Base-by-base conservation (phyloP, 2,888 invertebrate species). In the Heliconius aoede region DNA sequence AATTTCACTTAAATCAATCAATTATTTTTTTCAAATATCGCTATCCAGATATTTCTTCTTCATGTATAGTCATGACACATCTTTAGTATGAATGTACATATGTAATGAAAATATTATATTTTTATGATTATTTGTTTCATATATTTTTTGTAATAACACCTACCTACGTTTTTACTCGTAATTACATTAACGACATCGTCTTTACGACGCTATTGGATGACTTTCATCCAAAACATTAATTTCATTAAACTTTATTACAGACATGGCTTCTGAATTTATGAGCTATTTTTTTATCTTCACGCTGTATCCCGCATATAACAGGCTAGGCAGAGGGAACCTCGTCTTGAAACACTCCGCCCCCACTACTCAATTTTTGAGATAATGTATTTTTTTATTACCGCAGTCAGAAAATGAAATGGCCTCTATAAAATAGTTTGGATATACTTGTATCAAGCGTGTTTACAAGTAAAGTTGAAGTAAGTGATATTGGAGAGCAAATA, bases 131-230 rank as follows among this genome's bases (percentile, higher is more conserved):
- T 18, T 46, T 18, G 7, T 18, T 46, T 46, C 18, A 46, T 21
- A 18, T 46, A 46, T 73, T 36, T 73, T 55, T 24, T 21, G 24
- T 65, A 40, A 26, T 58, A 65, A 26, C n/a, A 55, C 21, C n/a
- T 55, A 0, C 8, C 8, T n/a, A 73, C 32, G 24, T 55, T 28
- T 65, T 65, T 60, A 46, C 60, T 15, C 15, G 30, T 72, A 72
- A 67, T 72, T 72, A 60, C 28, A n/a, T 60, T 60, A 68, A 71
- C 62, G 65, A 72, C 36, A 46, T 72, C 13, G 32, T 76, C 28
- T 72, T 76, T 72, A 72, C 18, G 62, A 40, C 15, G 40, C 36
- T 24, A 73, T 76, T n/a, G n/a, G n/a, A n/a, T n/a, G n/a, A 73
- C 73, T 62, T 61, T 32, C 26, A 61, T 28, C 55, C 15, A n/a